Evolutionary conservation across 2,797 vertebrate species (phyloP).

Genomic region (Selene dorsalis): DNA sequence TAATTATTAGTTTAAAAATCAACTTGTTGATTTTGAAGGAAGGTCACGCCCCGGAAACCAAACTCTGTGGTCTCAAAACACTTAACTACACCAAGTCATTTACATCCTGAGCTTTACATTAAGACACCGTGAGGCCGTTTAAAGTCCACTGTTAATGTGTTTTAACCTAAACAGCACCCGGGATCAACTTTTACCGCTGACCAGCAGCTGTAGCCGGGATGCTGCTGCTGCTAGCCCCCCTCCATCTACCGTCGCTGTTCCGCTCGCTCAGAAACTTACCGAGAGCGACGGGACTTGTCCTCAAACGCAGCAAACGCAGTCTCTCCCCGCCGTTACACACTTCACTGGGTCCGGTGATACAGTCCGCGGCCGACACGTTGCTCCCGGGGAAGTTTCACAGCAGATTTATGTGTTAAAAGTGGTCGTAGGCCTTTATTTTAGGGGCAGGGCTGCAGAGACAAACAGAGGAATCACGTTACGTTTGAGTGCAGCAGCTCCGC

Average conservation of each 20-base stretch:
- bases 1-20: slow-evolving; percentile 17
- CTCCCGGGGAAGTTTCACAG: neutral
- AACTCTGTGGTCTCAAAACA: slow-evolving; percentile 29
- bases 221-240: slow-evolving; percentile 30
- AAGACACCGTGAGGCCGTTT: rapidly evolving
- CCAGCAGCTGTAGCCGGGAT: slow-evolving; percentile 54
- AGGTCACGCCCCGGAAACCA: slow-evolving; percentile 82
- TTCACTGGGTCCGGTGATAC: neutral
- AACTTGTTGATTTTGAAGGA: slow-evolving; percentile 57
- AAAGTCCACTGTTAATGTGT: neutral
- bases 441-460: slow-evolving; percentile 62
- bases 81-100: slow-evolving; percentile 12
- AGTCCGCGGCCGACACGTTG: neutral
- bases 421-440: slow-evolving; percentile 54
- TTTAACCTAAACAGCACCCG: neutral
- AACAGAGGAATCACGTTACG: slow-evolving; percentile 72
- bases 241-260: slow-evolving; percentile 20
- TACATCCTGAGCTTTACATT: neutral
- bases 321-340: rapidly evolving
- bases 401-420: slow-evolving; percentile 11
- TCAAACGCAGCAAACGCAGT: neutral
- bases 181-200: slow-evolving; percentile 5
- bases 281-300: slow-evolving; percentile 41
- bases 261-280: slow-evolving; percentile 71
- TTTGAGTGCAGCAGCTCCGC: slow-evolving; percentile 37